These are phyloP conservation scores for Fistularia commersonii DNA, from an alignment of 2,797 vertebrate species.

Conservation along the genomic window DNA sequence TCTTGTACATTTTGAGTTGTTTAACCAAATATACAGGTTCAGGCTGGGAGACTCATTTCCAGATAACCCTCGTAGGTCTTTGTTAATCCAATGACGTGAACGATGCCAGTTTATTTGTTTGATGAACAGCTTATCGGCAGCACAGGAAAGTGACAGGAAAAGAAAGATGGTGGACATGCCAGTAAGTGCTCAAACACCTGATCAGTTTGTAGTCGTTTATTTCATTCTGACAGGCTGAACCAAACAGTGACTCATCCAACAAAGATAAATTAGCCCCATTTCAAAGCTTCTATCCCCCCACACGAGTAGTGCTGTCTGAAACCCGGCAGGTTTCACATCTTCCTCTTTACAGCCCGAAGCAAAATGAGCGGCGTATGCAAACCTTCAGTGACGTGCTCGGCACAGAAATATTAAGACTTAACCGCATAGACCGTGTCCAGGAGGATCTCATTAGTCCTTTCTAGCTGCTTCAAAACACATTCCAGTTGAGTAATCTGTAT, in stretches of 20 bases:
- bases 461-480: slow-evolving; percentile 52
- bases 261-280: slow-evolving; percentile 24
- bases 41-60: too few species aligned
- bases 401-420: slow-evolving; percentile 52
- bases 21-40: too few species aligned
- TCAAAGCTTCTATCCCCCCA: slow-evolving; percentile 10
- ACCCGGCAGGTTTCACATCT: slow-evolving; percentile 10
- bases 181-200: not conserved
- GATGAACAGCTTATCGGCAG: too few species aligned
- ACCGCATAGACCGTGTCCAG: slow-evolving; percentile 31
- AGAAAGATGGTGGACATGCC: too few species aligned
- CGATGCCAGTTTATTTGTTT: too few species aligned
- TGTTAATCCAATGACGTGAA: too few species aligned
- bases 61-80: too few species aligned
- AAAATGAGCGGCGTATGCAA: slow-evolving; percentile 18
- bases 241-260: slow-evolving; percentile 29
- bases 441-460: slow-evolving; percentile 31
- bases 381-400: slow-evolving; percentile 20
- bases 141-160: too few species aligned
- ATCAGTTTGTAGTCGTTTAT: slow-evolving; percentile 47
- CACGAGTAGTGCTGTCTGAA: slow-evolving; percentile 16
- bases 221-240: slow-evolving; percentile 43
- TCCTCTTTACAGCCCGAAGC: slow-evolving; percentile 24
- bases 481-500: slow-evolving; percentile 65
- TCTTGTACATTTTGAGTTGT: too few species aligned